phyloP scores from a whole-genome alignment of 2,888 invertebrate genomes.

The Halictus quadricinctus region DNA sequence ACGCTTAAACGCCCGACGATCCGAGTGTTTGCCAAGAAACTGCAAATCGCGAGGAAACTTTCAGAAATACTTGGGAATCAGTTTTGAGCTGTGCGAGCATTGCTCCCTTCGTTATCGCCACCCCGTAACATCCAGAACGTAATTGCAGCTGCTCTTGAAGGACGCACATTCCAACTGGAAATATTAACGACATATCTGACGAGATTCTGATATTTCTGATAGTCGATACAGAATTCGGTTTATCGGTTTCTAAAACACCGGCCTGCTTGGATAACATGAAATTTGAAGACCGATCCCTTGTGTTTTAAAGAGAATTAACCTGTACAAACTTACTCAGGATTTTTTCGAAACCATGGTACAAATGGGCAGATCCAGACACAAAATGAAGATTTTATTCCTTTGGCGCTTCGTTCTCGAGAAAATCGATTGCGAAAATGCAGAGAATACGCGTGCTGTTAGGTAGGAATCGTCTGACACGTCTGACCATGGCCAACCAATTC shows the following conservation, averaged over 20 bases:
- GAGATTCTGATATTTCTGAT: not conserved
- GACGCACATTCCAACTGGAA: conserved; percentile 5
- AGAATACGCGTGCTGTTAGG: too few species aligned
- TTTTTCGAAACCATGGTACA: not conserved
- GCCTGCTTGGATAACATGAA: too few species aligned
- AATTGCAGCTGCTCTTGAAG: not conserved
- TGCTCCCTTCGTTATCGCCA: conserved; percentile 8
- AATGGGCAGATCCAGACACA: not conserved
- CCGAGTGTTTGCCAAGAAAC: conserved; percentile 20
- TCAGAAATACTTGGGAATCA: conserved; percentile 24
- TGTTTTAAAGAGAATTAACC: not conserved
- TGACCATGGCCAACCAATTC: too few species aligned
- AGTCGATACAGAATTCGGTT: not conserved
- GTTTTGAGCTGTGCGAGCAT: not conserved
- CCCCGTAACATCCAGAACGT: not conserved
- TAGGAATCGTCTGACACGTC: too few species aligned
- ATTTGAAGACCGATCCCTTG: too few species aligned
- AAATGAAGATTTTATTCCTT: not conserved
- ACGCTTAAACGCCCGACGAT: conserved; percentile 10
- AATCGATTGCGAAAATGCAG: too few species aligned
- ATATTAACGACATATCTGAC: conserved; percentile 35
- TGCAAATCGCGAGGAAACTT: not conserved
- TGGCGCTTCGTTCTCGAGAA: too few species aligned
- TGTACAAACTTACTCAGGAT: not conserved
- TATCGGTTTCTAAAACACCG: too few species aligned